Base-by-base conservation (phyloP, 2,888 invertebrate species). In the Tinea pellionella region DNA sequence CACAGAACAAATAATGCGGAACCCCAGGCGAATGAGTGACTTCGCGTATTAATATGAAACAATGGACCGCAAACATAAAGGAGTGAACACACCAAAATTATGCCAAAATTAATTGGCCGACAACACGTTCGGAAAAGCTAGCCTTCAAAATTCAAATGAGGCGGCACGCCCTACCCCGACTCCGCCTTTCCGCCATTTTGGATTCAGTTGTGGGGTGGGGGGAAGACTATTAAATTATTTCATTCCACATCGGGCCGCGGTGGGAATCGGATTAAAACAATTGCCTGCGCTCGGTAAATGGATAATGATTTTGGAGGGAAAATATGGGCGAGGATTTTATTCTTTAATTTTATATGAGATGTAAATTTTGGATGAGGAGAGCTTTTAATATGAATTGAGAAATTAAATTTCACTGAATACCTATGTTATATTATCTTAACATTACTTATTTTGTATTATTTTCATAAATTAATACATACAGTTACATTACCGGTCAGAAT, bases 81-180 rank as follows among this genome's bases (percentile, higher is more conserved):
- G 64, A 68, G 69, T 69, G 72, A 70, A 74, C 72, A 72, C 73
- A 68, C 79, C 79, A 75, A 76, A 82, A 85, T 85, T 82, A 84
- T 80, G 73, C 73, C 73, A 69, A 73, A 83, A 83, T 78, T 87
- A 87, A 87, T 87, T 85, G 85, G 80, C 82, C 80, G 81, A 42
- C 41, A 58, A 19, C 85, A 82, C 86, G 86, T 86, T 86, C 80
- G 83, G 82, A 68, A 77, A 77, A 79, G 79, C 80, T 73, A 75
- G 77, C 78, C 77, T 81, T 82, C 84, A 80, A 85, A 86, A 81
- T 86, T 87, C 85, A 86, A 87, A 87, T 86, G 86, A 86, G 85
- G 84, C 81, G 81, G 77, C 79, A 75, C 75, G 81, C 79, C 83
- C 84, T 81, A 80, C 80, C 84, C 78, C 67, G 80, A 81, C 85